Evolutionary conservation across 1,140 invertebrate genomes (phyloP).

Genomic region (Solen grandis): DNA sequence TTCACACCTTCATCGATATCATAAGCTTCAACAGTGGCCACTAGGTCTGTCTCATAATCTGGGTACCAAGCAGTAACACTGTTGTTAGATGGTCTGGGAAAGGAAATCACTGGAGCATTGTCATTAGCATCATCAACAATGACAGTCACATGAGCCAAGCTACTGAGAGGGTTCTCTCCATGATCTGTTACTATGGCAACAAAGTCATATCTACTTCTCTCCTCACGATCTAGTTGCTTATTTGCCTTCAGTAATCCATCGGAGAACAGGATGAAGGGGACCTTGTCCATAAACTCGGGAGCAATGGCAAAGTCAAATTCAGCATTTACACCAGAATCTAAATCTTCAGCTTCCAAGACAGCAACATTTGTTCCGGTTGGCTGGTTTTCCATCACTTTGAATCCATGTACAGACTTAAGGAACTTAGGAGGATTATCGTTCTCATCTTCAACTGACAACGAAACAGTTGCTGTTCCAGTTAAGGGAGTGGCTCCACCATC

Average conservation of each 20-base stretch:
- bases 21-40: conserved; percentile 61
- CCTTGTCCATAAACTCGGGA: conserved; percentile 83
- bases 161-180: conserved; percentile 82
- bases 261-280: conserved; percentile 84
- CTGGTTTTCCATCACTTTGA: conserved; percentile 86
- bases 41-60: conserved; percentile 48
- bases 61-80: conserved; percentile 61
- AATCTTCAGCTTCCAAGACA: conserved; percentile 92
- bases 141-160: conserved; percentile 82
- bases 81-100: conserved; percentile 68
- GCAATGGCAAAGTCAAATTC: conserved; percentile 90
- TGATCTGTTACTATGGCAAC: conserved; percentile 87
- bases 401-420: conserved; percentile 61
- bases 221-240: conserved; percentile 91
- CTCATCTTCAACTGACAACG: conserved; percentile 86
- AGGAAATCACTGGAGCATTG: conserved; percentile 87
- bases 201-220: conserved; percentile 87
- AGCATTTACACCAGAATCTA: conserved; percentile 92
- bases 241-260: conserved; percentile 84
- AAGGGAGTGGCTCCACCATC: conserved; percentile 84
- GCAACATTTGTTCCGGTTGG: conserved; percentile 87
- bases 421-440: conserved; percentile 77
- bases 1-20: conserved; percentile 68
- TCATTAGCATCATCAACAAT: conserved; percentile 90
- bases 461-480: conserved; percentile 66